Evolutionary conservation across 1,140 invertebrate species (phyloP), one percentile per base, ranked within the genome.

Genomic region (Gryon sp.): DNA sequence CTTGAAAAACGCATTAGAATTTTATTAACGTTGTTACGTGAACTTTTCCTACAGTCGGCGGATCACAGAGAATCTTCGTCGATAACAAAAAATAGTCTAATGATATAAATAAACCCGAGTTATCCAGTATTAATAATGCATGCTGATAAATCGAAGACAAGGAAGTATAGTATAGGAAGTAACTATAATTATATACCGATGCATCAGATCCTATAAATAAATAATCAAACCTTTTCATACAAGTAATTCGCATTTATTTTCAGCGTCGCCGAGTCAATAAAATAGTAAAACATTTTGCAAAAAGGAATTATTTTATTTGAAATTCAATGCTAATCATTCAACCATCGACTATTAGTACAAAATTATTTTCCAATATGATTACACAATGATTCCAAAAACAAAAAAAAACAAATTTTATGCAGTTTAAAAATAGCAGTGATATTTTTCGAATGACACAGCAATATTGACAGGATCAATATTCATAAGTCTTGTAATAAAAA

Each of bases 11-110:
- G 19, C 32, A 15, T n/a, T 8, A 19, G 4, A 46, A 28, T 46
- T 46, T 48, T 48, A 48, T 32, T n/a, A 41, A 41, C 36, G n/a
- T n/a, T 15, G 1, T 26, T 45, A 16, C n/a, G 22, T 20, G 18
- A 59, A 14, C 18, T 32, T 45, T 3, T 32, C 28, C 36, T 34
- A 60, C 34, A 46, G 12, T 24, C 41, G 11, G 19, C 4, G 20
- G 19, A 36, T 45, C 22, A 8, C 16, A 40, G 40, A 28, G n/a
- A 63, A 45, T 40, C 45, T 63, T 50, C 12, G 16, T 63, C 41
- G 22, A 63, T 62, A 30, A 63, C 32, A 63, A 63, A 63, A 63
- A 63, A 45, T 36, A 45, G 55, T 50, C 22, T 63, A 63, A 41
- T 30, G 59, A 50, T 50, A 63, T 40, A 50, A 63, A 63, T 63